Percentiles rank a stretch among this genome's conserved stretches.
These are phyloP conservation scores for Acanthopagrus latus DNA, from an alignment of 2,797 vertebrate species.

Conservation along the genomic window DNA sequence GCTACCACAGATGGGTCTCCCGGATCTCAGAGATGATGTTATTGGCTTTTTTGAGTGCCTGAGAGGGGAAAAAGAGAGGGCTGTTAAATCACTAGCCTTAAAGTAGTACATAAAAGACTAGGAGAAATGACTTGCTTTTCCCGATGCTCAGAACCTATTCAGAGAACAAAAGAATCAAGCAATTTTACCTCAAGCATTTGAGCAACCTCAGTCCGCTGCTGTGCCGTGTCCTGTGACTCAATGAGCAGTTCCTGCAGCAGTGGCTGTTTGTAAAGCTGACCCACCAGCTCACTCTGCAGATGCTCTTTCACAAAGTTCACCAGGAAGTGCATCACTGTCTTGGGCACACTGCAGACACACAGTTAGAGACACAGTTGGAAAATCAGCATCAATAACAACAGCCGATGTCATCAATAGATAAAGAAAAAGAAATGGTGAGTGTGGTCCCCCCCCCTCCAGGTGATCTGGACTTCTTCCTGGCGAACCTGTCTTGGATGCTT, in stretches of 20 bases:
- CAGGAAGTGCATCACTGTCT: conserved; percentile 91
- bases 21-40: conserved; percentile 90
- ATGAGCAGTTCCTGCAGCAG: conserved; percentile 87
- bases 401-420: not conserved
- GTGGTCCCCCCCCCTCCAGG: not conserved
- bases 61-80: conserved; percentile 28
- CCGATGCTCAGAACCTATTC: conserved; percentile 25
- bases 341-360: conserved; percentile 84
- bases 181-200: conserved; percentile 87
- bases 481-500: conserved; percentile 91
- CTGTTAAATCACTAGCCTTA: conserved; percentile 28
- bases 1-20: conserved; percentile 91
- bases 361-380: conserved; percentile 24
- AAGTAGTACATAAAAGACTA: conserved; percentile 28
- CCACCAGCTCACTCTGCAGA: conserved; percentile 91
- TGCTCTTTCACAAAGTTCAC: conserved; percentile 91
- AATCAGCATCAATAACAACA: conserved; percentile 28
- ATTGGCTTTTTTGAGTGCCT: conserved; percentile 89
- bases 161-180: conserved; percentile 47
- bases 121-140: conserved; percentile 15
- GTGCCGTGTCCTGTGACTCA: conserved; percentile 89
- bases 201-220: conserved; percentile 87
- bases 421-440: not conserved
- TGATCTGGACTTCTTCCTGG: conserved; percentile 23
- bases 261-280: conserved; percentile 87